These are phyloP conservation scores for Hydractinia echinata DNA, from an alignment of 30 jellyfish, hydroid and myxozoan species.

Conservation along the genomic window DNA sequence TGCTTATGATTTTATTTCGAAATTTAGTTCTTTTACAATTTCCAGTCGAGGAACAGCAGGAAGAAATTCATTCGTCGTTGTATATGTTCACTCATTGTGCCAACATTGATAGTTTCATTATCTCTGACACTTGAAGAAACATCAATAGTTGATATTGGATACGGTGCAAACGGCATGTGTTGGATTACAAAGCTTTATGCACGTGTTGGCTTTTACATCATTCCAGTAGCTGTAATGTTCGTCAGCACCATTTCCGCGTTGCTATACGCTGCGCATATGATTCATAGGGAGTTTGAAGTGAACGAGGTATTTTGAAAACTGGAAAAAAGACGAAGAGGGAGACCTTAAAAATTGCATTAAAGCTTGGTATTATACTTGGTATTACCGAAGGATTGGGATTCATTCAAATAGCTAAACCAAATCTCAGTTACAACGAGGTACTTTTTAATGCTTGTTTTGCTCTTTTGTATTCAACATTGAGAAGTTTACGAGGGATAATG, in stretches of 20 bases:
- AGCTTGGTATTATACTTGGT: constrained; percentile 12
- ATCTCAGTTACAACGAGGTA: background rate
- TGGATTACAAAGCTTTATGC: constrained; percentile 17
- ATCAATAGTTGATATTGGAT: background rate
- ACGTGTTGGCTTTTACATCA: constrained; percentile 7
- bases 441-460: constrained; percentile 1
- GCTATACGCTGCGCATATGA: background rate
- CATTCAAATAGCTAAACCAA: constrained; percentile 5
- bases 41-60: background rate
- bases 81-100: background rate
- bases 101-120: background rate
- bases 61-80: background rate
- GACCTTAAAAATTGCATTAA: background rate
- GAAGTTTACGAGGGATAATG: background rate
- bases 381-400: background rate
- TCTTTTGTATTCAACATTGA: background rate
- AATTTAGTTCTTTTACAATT: background rate
- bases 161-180: background rate
- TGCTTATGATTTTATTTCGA: background rate
- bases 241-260: background rate
- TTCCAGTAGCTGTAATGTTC: background rate
- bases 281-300: background rate
- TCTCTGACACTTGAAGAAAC: background rate
- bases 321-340: background rate
- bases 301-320: background rate